Percentiles rank a stretch among this genome's conserved stretches.
phyloP scores from a whole-genome alignment of 2,113 vertebrate species.

The Mesitornis unicolor region DNA sequence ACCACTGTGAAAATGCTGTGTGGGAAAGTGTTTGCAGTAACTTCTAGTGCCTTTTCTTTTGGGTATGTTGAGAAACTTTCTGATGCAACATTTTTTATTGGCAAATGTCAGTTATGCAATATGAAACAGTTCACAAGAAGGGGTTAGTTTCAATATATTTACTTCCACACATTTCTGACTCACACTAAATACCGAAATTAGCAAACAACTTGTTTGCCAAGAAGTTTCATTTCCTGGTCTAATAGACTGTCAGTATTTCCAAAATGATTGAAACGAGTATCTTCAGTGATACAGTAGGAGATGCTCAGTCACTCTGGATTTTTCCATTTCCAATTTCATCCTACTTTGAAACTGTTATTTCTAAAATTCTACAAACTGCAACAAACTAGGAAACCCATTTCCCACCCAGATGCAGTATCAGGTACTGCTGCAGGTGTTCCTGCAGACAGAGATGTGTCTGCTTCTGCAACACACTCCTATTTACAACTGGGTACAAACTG shows the following conservation, averaged over 20 bases:
- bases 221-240: slow-evolving; percentile 56
- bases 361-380: neutral
- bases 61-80: neutral
- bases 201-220: slow-evolving; percentile 60
- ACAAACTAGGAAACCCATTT: neutral
- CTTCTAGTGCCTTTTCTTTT: neutral
- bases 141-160: slow-evolving; percentile 47
- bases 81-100: slow-evolving; percentile 24
- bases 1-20: neutral
- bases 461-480: neutral
- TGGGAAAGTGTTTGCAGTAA: neutral
- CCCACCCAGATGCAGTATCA: neutral
- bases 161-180: slow-evolving; percentile 61
- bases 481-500: neutral
- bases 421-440: neutral
- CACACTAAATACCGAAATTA: slow-evolving; percentile 58
- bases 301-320: neutral
- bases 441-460: neutral
- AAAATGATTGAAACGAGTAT: slow-evolving; percentile 9
- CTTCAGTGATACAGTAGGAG: neutral
- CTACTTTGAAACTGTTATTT: neutral
- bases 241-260: slow-evolving; percentile 44
- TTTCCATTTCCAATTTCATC: neutral
- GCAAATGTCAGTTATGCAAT: slow-evolving; percentile 67
- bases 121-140: slow-evolving; percentile 48